Percentiles rank a stretch among this genome's conserved stretches.
Evolutionary conservation across 2,797 vertebrate genomes (phyloP).

Genomic region (Rhodeus uyekii): DNA sequence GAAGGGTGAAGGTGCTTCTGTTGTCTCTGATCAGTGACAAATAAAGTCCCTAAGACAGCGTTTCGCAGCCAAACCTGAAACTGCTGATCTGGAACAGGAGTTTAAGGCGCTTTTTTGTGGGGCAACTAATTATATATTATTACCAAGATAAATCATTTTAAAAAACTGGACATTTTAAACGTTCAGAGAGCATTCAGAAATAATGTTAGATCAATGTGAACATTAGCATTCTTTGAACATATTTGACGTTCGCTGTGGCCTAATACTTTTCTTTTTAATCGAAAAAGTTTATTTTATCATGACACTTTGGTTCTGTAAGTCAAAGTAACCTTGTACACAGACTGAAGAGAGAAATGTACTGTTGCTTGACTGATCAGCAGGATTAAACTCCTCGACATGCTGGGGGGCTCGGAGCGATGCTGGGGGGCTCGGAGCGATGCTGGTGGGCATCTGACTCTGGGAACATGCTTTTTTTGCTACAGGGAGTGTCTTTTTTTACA

Average conservation of each 20-base stretch:
- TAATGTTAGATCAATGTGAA: background rate
- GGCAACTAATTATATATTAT: background rate
- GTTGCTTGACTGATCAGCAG: too few species aligned
- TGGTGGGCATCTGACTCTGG: too few species aligned
- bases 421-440: too few species aligned
- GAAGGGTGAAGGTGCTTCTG: constrained; percentile 41
- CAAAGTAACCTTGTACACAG: too few species aligned
- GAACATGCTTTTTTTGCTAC: too few species aligned
- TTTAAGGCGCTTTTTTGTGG: constrained; percentile 28
- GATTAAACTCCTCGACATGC: too few species aligned
- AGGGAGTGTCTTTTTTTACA: too few species aligned
- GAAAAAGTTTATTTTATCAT: too few species aligned
- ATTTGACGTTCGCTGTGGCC: background rate
- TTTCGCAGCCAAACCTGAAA: constrained; percentile 37
- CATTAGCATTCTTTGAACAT: background rate
- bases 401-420: too few species aligned
- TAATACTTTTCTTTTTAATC: too few species aligned
- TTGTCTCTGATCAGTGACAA: constrained; percentile 49
- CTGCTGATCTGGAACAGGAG: constrained; percentile 19
- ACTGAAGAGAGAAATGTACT: too few species aligned
- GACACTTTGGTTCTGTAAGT: too few species aligned
- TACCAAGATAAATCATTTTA: background rate
- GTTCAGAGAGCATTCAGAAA: background rate
- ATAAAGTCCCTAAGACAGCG: constrained; percentile 28
- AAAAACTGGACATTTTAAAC: background rate